A percentile compares a stretch with the other conserved stretches of the same genome.
These are phyloP conservation scores for Drosophila truncata DNA, from an alignment of 1,140 invertebrate species.

Conservation along the genomic window DNA sequence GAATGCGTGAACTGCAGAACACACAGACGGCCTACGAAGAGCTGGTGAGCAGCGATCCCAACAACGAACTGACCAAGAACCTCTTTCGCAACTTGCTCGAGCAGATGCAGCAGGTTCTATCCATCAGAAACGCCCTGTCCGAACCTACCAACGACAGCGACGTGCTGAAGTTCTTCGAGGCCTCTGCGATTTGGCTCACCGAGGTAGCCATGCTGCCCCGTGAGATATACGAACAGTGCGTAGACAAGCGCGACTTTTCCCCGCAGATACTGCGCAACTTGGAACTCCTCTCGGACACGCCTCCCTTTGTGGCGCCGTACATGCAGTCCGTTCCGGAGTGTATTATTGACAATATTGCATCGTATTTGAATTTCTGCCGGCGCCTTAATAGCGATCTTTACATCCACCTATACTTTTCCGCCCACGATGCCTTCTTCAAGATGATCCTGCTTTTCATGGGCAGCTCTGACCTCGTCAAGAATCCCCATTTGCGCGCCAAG, in stretches of 20 bases:
- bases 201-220: constrained; percentile 88
- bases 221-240: constrained; percentile 49
- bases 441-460: constrained; percentile 91
- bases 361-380: constrained; percentile 91
- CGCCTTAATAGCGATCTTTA: constrained; percentile 88
- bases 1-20: constrained; percentile 90
- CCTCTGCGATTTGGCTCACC: constrained; percentile 93
- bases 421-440: constrained; percentile 89
- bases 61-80: constrained; percentile 87
- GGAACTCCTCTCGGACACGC: constrained; percentile 64
- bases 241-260: constrained; percentile 70
- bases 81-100: constrained; percentile 89
- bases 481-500: constrained; percentile 96
- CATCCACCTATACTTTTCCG: constrained; percentile 86
- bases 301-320: constrained; percentile 67
- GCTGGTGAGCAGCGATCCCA: constrained; percentile 85
- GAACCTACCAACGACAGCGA: constrained; percentile 77
- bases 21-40: constrained; percentile 91
- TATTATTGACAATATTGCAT: constrained; percentile 94
- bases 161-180: constrained; percentile 90
- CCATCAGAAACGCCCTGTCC: constrained; percentile 69
- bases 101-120: constrained; percentile 86
- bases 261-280: constrained; percentile 63
- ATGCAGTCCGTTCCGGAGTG: constrained; percentile 93
- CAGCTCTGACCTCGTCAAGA: constrained; percentile 92